Conservation (phyloP, 2,888 invertebrate species). For the Pristionchus japonicus region DNA sequence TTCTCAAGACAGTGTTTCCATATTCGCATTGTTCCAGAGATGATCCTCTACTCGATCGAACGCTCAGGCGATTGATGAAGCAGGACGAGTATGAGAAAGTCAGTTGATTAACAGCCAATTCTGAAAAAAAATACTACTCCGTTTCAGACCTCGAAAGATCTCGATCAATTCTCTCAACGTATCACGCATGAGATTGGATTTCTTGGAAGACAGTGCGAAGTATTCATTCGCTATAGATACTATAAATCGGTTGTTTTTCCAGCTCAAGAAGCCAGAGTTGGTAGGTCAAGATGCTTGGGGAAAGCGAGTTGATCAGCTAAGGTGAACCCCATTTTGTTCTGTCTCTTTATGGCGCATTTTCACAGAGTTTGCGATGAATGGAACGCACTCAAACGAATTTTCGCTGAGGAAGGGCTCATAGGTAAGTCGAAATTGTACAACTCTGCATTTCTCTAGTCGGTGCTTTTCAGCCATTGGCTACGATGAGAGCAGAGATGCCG, state of each 20-base stretch:
- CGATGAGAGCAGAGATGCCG: conserved; percentile 54
- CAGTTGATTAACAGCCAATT: no score
- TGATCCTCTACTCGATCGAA: conserved; percentile 64
- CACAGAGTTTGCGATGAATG: background rate
- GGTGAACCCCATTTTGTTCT: background rate
- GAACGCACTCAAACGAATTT: conserved; percentile 77
- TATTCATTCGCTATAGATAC: background rate
- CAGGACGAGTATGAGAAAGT: conserved; percentile 54
- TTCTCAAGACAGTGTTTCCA: background rate
- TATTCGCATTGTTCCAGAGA: conserved; percentile 50
- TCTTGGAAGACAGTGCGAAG: conserved; percentile 66
- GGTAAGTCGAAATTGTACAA: no score
- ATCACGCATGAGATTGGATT: conserved; percentile 77
- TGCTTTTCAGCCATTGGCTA: conserved; percentile 60
- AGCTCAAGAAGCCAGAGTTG: conserved; percentile 77
- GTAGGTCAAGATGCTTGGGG: conserved; percentile 79
- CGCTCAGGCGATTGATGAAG: conserved; percentile 57
- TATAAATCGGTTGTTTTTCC: background rate
- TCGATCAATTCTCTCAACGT: conserved; percentile 78
- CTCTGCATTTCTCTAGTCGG: no score
- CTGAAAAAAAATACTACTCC: no score
- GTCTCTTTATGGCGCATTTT: background rate
- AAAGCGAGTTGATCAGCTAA: conserved; percentile 67
- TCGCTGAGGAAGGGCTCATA: conserved; percentile 80
- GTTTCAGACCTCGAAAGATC: conserved; percentile 73